phyloP scores from a whole-genome alignment of 2,113 vertebrate genomes.

The Tragulus kanchil region DNA sequence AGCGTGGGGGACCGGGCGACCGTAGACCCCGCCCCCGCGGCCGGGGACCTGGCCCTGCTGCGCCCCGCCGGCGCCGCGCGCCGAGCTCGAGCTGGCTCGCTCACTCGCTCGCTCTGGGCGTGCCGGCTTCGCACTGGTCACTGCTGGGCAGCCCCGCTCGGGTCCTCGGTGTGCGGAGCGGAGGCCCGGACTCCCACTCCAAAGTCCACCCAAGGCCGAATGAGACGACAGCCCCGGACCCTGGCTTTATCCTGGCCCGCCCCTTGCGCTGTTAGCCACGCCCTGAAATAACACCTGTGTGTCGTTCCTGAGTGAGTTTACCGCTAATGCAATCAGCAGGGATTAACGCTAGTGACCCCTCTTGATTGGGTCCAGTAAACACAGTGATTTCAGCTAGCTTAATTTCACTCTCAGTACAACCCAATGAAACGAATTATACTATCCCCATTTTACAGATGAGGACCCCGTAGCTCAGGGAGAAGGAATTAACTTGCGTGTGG shows the following conservation, averaged over 20 bases:
- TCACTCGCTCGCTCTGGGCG: accelerated
- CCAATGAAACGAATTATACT: accelerated
- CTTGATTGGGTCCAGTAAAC: accelerated
- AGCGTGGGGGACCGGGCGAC: too few species aligned
- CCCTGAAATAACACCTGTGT: neutral
- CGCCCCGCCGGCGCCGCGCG: neutral
- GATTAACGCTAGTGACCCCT: neutral
- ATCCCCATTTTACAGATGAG: neutral
- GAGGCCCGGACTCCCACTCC: accelerated
- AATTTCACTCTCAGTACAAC: neutral
- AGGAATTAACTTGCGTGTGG: neutral
- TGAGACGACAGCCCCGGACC: accelerated
- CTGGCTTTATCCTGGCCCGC: accelerated
- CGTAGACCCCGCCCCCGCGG: too few species aligned
- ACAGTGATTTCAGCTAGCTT: neutral
- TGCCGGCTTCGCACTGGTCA: neutral
- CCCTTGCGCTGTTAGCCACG: neutral
- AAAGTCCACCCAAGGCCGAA: accelerated
- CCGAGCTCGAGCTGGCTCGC: too few species aligned
- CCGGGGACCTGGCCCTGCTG: accelerated
- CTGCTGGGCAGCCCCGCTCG: neutral
- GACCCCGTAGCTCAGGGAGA: neutral
- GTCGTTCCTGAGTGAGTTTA: neutral
- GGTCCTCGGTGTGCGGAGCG: neutral
- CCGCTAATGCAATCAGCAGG: accelerated